Conservation (phyloP, 2,113 vertebrate genomes). For the Chionodraco myersi region DNA sequence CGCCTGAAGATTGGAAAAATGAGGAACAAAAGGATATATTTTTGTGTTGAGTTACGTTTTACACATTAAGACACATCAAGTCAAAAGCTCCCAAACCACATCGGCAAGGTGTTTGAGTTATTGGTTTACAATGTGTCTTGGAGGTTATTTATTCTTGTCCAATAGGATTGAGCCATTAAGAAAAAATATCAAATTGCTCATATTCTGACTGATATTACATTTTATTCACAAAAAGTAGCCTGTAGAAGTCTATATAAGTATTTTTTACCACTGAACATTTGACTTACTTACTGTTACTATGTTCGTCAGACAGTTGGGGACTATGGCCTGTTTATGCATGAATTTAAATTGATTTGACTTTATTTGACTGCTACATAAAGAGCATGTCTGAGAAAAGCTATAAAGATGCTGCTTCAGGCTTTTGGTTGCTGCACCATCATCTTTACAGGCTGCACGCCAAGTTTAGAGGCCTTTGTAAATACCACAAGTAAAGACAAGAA, state of each 20-base stretch:
- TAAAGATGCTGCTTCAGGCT: slow-evolving; percentile 16
- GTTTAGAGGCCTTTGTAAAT: slow-evolving; percentile 46
- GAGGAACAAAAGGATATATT: too few relatives aligned
- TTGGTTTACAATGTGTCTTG: neutral
- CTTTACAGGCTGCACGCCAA: slow-evolving; percentile 7
- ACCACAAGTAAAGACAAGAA: slow-evolving; percentile 66
- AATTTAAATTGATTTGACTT: neutral
- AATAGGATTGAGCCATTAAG: too few relatives aligned
- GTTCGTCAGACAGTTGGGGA: neutral
- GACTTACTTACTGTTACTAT: too few relatives aligned
- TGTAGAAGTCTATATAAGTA: neutral
- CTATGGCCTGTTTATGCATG: neutral
- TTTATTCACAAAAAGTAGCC: neutral
- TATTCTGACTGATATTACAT: too few relatives aligned
- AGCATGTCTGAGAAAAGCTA: neutral
- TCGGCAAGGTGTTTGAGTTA: neutral
- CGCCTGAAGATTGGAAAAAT: too few relatives aligned
- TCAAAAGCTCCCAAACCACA: neutral
- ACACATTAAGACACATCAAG: neutral
- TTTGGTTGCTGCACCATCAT: slow-evolving; percentile 2
- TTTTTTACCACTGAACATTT: neutral
- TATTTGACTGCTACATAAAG: slow-evolving; percentile 4
- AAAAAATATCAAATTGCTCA: too few relatives aligned
- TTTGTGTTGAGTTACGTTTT: too few relatives aligned
- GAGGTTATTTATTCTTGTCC: neutral